Conservation (phyloP, 2,797 vertebrate genomes). For the Acrocephalus scirpaceus region DNA sequence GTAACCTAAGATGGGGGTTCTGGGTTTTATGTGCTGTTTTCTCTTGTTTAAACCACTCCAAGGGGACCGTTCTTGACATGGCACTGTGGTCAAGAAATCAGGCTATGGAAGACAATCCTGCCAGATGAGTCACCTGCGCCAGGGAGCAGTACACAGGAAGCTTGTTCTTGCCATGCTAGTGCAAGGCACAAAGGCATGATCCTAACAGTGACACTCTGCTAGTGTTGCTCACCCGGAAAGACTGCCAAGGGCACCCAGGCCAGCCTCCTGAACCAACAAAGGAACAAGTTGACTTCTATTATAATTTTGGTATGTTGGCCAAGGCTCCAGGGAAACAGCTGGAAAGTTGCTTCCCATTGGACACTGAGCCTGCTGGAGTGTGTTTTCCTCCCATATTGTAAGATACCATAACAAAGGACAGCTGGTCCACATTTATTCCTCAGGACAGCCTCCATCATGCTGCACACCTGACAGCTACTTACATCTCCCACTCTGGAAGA, state of each 20-base stretch:
- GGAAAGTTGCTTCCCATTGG: not conserved
- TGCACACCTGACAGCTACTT: not conserved
- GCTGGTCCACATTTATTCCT: not conserved
- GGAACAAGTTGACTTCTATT: not conserved
- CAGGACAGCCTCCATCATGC: accelerated
- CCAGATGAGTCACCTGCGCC: not conserved
- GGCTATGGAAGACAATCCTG: not conserved
- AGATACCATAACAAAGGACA: not conserved
- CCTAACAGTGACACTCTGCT: not conserved
- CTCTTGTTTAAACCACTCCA: not conserved
- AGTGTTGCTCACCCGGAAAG: not conserved
- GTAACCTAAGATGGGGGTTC: not conserved
- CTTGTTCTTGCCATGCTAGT: not conserved
- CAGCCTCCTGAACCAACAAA: not conserved
- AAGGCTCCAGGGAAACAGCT: not conserved
- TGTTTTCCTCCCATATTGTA: not conserved
- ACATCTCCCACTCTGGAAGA: not conserved
- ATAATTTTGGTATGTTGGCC: not conserved
- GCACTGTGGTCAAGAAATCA: not conserved
- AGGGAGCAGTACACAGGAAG: not conserved
- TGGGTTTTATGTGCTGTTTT: not conserved
- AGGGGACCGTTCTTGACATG: not conserved
- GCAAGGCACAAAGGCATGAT: not conserved
- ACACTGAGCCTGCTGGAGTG: not conserved
- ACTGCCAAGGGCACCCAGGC: not conserved